Evolutionary conservation across 2,113 vertebrate genomes (phyloP).

Genomic region (Nibea albiflora): DNA sequence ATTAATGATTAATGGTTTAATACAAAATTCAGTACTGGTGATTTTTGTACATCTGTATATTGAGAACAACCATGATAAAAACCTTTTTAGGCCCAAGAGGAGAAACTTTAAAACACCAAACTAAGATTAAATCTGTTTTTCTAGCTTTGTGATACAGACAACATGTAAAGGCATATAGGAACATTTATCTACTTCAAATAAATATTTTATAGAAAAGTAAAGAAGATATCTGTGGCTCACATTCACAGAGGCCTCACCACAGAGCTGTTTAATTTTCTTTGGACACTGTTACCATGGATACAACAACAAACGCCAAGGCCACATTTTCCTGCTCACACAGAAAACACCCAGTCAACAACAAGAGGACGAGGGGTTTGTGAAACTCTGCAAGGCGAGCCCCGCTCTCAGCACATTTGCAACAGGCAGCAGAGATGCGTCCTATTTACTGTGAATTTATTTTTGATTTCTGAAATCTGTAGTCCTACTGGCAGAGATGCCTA

Average conservation of each 20-base stretch:
- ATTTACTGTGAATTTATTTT: slow-evolving; percentile 17
- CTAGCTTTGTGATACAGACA: neutral
- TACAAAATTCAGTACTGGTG: neutral
- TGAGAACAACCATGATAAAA: neutral
- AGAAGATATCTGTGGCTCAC: neutral
- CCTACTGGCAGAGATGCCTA: slow-evolving; percentile 70
- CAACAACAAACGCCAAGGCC: slow-evolving; percentile 79
- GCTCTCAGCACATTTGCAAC: slow-evolving; percentile 1
- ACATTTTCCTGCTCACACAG: slow-evolving; percentile 36
- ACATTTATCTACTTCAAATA: neutral
- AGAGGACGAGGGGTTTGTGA: slow-evolving; percentile 1
- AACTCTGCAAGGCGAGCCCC: slow-evolving; percentile 7
- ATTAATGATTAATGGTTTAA: neutral
- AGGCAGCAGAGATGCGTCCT: neutral
- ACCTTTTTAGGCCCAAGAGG: neutral
- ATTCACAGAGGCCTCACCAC: slow-evolving; percentile 14
- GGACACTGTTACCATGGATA: slow-evolving; percentile 76
- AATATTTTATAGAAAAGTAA: neutral
- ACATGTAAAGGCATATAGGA: neutral
- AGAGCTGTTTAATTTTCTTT: slow-evolving; percentile 44
- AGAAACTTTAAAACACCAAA: neutral
- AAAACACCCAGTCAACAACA: slow-evolving; percentile 28
- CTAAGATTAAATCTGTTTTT: neutral
- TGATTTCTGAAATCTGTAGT: slow-evolving; percentile 26
- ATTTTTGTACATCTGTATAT: too few relatives aligned